Evolutionary conservation across 2,113 vertebrate species (phyloP), one percentile per base, ranked within the genome.

Genomic region (Grammomys surdaster): DNA sequence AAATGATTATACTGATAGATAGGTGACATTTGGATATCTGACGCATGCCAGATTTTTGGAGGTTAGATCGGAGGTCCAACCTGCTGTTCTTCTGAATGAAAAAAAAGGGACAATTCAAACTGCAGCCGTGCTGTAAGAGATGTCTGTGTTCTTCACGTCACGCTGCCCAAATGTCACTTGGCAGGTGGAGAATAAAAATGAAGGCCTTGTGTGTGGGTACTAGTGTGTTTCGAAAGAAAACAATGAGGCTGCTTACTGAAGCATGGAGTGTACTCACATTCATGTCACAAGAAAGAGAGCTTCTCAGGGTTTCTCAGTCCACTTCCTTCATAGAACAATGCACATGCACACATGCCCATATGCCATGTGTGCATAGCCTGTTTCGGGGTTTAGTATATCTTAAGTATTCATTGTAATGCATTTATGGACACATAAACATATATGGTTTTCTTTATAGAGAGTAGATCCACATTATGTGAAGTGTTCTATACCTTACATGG

Each of bases 1-100:
- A 84, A 82, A 56, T 58, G 20, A 81, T 5, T 78, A 70, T 7
- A 28, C 58, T 96, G 94, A 88, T 87, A 96, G 94, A 96, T 72
- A 96, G 96, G 94, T 97, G 93, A 92, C 96, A 97, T 54, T 67
- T 98, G 75, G 91, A 97, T 58, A 97, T 87, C 46, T 26, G n/a
- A 92, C 69, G n/a, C 81, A 70, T 93, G 88, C 85, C 89, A 97
- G 84, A 88, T 97, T 95, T 91, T 97, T 6, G 1, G 95, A 98
- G 96, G 96, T 98, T 96, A 94, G 51, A 73, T 73, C 1, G 12
- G 94, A 97, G 93, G 95, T 97, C 96, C 85, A 97, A 63, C 80
- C 40, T 89, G 33, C 96, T 98, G 84, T 95, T 97, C 93, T 13
- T 97, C 95, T 12, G 97, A 96, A 48, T 94, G 95, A 94, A 97